Evolutionary conservation across 64 coral and sea anemone genomes (phyloP), one percentile per base, ranked within the genome.

Genomic region (Hydrozoanthus tunicans): DNA sequence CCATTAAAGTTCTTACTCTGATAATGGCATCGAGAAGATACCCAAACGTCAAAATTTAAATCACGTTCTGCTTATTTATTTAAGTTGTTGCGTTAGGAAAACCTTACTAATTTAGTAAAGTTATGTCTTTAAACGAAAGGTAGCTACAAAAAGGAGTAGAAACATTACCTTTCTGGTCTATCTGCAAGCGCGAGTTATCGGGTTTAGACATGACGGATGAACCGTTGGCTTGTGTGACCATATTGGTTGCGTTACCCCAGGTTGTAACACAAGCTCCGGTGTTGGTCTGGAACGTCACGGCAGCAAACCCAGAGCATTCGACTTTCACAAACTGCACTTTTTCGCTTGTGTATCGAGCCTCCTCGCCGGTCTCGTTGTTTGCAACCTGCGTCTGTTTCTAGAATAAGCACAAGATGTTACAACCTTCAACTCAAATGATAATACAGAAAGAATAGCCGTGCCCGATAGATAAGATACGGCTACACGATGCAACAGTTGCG

Each of bases 291-390:
- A 99, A 96, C 57, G 91, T 90, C 73, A 99, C 73, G 9, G 97
- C 90, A 25, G 97, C 83, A 63, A 99, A 96, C 14, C 97, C 94
- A 25, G 64, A 43, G 73, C 94, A 94, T 81, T 99, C 97, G 13
- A 99, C 97, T 64, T 95, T 93, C 15, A 99, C 94, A 82, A 90
- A 95, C 70, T 79, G 89, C 52, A 93, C 90, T 15, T 57, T 82
- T 5, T 93, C 61, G 4, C 80, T 70, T 61, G 62, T 51, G 57
- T 90, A 99, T 1, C 67, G 73, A 25, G 94, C 97, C 61, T 99
- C 63, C 61, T 93, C 94, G n/a, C 94, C 97, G 7, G 94, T 95
- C 85, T 99, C 94, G 65, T 99, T 92, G 58, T 95, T 94, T 12
- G 97, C 92, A 2, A 78, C 77, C 61, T 85, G 96, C 6, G 79